These are phyloP conservation scores for Drymodes brunneopygia DNA, from an alignment of 2,113 vertebrate genomes.

Conservation along the genomic window DNA sequence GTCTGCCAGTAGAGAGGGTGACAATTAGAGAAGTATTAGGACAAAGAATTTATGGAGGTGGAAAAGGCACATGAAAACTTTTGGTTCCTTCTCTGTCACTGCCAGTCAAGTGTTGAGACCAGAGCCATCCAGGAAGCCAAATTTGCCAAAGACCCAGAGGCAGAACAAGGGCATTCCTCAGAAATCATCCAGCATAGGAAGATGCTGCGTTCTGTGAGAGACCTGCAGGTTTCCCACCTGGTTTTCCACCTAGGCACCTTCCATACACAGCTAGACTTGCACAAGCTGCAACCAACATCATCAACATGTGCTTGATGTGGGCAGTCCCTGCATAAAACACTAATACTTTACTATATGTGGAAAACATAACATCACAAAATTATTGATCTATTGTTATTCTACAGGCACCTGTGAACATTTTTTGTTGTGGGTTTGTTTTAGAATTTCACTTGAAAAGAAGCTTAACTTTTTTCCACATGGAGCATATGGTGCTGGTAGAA, in stretches of 20 bases:
- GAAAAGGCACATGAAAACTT: neutral
- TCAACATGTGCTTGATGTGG: neutral
- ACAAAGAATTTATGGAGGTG: neutral
- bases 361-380: neutral
- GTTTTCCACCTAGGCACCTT: neutral
- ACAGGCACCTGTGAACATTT: neutral
- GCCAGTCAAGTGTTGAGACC: neutral
- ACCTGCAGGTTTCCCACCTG: neutral
- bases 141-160: neutral
- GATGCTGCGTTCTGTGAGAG: neutral
- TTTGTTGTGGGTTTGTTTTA: neutral
- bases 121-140: neutral
- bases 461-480: neutral
- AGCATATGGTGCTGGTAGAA: neutral
- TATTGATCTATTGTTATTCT: neutral
- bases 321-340: neutral
- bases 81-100: neutral
- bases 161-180: neutral
- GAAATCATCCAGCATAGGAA: neutral
- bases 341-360: neutral
- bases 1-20: neutral
- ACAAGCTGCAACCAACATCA: neutral
- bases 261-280: neutral
- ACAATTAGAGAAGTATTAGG: neutral
- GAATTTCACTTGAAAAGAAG: neutral